Percentiles rank a stretch among this genome's conserved stretches.
Conservation (phyloP, 1,140 invertebrate species). For the Drosophila quadrilineata region DNA sequence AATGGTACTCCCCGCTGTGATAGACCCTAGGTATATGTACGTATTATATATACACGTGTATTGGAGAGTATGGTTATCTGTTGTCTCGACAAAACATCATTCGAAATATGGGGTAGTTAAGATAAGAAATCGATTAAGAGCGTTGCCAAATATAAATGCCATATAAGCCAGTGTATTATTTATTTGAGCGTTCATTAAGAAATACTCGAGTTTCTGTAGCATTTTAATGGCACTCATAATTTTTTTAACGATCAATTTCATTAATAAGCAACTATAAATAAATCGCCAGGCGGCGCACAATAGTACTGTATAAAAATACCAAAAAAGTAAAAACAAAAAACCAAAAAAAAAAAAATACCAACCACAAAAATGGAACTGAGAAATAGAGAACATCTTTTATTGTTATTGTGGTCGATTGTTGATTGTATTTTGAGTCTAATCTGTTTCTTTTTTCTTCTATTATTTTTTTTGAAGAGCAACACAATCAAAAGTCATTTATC, state of each 20-base stretch:
- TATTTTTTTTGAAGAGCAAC: neutral
- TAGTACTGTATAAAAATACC: too few relatives aligned
- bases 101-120: slow-evolving; percentile 8
- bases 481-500: slow-evolving; percentile 63
- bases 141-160: slow-evolving; percentile 42
- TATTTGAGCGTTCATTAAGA: slow-evolving; percentile 47
- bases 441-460: neutral
- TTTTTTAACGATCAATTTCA: slow-evolving; percentile 69
- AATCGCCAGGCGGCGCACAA: slow-evolving; percentile 4
- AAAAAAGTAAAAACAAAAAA: too few relatives aligned
- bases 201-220: slow-evolving; percentile 37
- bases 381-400: slow-evolving; percentile 30
- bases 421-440: neutral
- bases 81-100: neutral
- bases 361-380: neutral
- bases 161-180: slow-evolving; percentile 31
- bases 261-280: slow-evolving; percentile 72
- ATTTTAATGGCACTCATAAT: slow-evolving; percentile 48
- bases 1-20: too few relatives aligned
- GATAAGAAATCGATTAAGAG: slow-evolving; percentile 66
- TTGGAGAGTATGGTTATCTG: neutral
- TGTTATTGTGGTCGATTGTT: slow-evolving; percentile 28
- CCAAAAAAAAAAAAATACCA: slow-evolving; percentile 6
- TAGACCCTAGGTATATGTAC: too few relatives aligned
- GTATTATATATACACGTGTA: too few relatives aligned